Base-by-base conservation (phyloP, 2,888 invertebrate species). In the Acronicta psi region DNA sequence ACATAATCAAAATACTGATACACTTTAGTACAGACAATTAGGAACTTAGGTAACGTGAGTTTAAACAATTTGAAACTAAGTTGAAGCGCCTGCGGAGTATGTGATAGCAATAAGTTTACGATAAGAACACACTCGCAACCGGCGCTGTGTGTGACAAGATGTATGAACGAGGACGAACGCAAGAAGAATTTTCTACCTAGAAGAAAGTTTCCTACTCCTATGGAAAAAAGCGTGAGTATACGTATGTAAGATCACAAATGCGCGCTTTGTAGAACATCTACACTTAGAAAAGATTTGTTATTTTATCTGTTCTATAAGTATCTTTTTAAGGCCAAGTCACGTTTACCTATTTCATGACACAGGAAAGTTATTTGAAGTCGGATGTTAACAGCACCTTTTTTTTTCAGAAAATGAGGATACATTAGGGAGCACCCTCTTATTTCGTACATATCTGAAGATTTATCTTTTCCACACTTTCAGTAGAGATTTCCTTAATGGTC, bases 61-160 rank as follows among this genome's bases (percentile, higher is more conserved):
- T 1, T 9, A 25, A 25, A 11, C 23, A 18, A 36, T 51, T 50
- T 41, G 6, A 6, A 52, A 58, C 42, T 31, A 20, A 52, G 37
- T 54, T 47, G 20, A 38, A 14, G 44, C 69, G 72, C 75, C 72
- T 74, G 36, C 34, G 18, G 8, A 6, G 6, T 47, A 61, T 36
- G 9, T 47, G 40, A 40, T 37, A 34, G 75, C 74, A 71, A 74
- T 65, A 51, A 57, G 63, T 74, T n/a, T 55, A 40, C 60, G 18
- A 29, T 11, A 23, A 20, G 36, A 44, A 6, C 42, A 54, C 59
- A 55, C 38, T 54, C 40, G 16, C n/a, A n/a, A n/a, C n/a, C n/a
- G n/a, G n/a, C n/a, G n/a, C n/a, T n/a, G n/a, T n/a, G n/a, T n/a
- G n/a, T n/a, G n/a, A n/a, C n/a, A n/a, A n/a, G n/a, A n/a, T n/a